Conservation (phyloP, 2,797 vertebrate genomes). For the Notolepis coatsorum region DNA sequence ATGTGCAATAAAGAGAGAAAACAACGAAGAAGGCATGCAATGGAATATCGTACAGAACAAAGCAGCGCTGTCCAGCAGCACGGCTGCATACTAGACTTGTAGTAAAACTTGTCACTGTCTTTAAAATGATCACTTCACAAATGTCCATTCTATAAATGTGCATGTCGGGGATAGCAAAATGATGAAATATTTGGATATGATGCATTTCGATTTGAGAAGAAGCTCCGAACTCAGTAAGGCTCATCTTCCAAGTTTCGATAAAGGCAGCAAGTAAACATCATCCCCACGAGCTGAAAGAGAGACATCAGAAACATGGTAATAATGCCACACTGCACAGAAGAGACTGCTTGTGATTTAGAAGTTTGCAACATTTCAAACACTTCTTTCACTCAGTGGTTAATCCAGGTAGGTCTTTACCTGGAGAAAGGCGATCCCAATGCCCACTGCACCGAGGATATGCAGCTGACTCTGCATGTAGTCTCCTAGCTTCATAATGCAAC, state of each 20-base stretch:
- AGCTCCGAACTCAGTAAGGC: conserved; percentile 72
- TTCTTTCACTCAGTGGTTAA: not conserved
- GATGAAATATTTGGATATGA: not conserved
- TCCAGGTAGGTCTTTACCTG: conserved; percentile 83
- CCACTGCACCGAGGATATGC: conserved; percentile 89
- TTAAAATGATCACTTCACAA: not conserved
- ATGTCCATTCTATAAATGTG: conserved; percentile 8
- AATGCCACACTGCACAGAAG: not conserved
- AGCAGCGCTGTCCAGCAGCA: conserved; percentile 67
- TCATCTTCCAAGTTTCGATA: conserved; percentile 91
- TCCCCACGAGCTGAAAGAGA: conserved; percentile 89
- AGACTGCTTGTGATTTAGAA: conserved; percentile 1
- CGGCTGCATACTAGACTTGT: too few relatives aligned
- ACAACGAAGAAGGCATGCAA: conserved; percentile 1
- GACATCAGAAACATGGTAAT: conserved; percentile 26
- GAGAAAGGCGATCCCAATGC: conserved; percentile 91
- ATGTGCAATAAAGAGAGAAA: not conserved
- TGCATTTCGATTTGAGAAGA: too few relatives aligned
- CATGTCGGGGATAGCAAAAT: not conserved
- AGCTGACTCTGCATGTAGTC: conserved; percentile 92
- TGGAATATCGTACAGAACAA: conserved; percentile 19
- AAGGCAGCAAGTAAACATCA: conserved; percentile 97
- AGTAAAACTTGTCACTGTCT: too few relatives aligned
- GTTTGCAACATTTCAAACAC: not conserved
- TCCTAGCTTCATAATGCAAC: conserved; percentile 94